A percentile compares a stretch with the other conserved stretches of the same genome.
Evolutionary conservation across 2,888 invertebrate species (phyloP).

Genomic region (Melieria crassipennis): DNA sequence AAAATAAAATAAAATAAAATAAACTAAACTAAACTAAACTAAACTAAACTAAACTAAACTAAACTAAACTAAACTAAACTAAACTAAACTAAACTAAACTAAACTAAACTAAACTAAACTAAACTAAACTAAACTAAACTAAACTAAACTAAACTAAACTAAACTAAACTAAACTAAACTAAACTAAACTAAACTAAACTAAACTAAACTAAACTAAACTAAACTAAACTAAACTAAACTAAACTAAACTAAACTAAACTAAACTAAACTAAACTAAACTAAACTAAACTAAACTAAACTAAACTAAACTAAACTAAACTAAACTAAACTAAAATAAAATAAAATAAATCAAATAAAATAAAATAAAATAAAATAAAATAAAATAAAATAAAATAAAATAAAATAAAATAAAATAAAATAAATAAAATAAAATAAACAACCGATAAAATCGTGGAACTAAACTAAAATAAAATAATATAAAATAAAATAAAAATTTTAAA

Average conservation of each 20-base stretch:
- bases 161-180: not conserved
- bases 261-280: not conserved
- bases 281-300: not conserved
- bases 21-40: no score
- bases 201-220: not conserved
- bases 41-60: not conserved
- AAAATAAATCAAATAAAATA: not conserved
- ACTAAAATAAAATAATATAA: not conserved
- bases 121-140: no score
- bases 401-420: not conserved
- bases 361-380: conserved; percentile 8
- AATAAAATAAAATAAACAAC: not conserved
- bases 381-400: conserved; percentile 1
- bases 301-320: not conserved
- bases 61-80: conserved; percentile 6
- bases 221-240: not conserved
- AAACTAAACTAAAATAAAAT: not conserved
- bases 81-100: not conserved
- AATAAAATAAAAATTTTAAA: not conserved
- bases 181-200: not conserved
- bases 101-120: not conserved
- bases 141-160: no score
- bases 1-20: conserved; percentile 3
- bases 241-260: not conserved
- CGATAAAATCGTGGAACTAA: no score